Evolutionary conservation across 1,140 invertebrate species (phyloP), one percentile per base, ranked within the genome.

Genomic region (Hycleus cichorii): DNA sequence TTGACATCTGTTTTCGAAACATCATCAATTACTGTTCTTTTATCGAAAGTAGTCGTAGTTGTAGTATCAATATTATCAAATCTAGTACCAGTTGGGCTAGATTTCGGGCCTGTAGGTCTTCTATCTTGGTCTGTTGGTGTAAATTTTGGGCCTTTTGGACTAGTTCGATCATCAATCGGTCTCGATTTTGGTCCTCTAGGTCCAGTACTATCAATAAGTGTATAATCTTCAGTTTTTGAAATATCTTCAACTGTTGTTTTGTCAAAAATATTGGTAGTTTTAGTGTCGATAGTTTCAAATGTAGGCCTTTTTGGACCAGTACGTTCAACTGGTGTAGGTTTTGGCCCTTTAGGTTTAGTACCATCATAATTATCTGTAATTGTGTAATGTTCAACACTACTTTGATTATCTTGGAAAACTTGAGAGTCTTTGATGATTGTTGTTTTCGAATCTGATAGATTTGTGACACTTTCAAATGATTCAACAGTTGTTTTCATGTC

Each of bases 391-490:
- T 67, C 65, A 9, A 53, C 47, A 7, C 59, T 64, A 42, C 10
- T 65, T 47, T 64, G 46, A 46, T 63, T 58, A 47, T 69, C 67
- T 10, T 62, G 61, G 46, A 66, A 64, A 3, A 60, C 66, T 52
- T 68, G 59, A 1, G 64, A 63, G 47, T 70, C 69, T 63, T 68
- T 65, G n/a, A 59, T 62, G n/a, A 64, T 40, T 42, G 59, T 63
- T 0, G 60, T 68, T 57, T 64, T 65, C 9, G 56, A 57, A 57
- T 69, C 63, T 24, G 55, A 57, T 3, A 59, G 44, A 47, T 67
- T 64, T 8, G 59, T 55, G 2, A 64, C 57, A 25, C 46, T 60
- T 58, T 66, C 58, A 27, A 50, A 65, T 46, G 26, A 66, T 61
- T 67, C 64, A 4, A 59, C 43, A 49, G 49, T 63, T 1, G 66